Base-by-base conservation (phyloP, 1,140 invertebrate genomes). In the Diabrotica undecimpunctata region DNA sequence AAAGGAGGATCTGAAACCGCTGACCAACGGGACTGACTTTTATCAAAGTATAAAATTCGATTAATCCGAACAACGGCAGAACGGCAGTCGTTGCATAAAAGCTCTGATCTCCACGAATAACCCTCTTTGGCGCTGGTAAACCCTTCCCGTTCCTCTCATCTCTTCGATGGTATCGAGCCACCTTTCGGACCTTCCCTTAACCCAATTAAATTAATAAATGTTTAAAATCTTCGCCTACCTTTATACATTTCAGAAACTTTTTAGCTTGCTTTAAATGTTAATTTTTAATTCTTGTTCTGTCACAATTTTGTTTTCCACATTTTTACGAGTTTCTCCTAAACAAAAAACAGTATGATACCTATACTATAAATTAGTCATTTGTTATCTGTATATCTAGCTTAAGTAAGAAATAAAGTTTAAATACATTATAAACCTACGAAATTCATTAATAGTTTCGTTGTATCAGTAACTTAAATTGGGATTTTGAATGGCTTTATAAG, bases 11-110 rank as follows among this genome's bases (percentile, higher is more conserved):
- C 38, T 54, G 62, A 70, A 70, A 70, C 69, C 69, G 69, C 69
- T 70, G 69, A 70, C 69, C 69, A 69, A 54, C 59, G 59, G 56
- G 63, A 65, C 61, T 67, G 66, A 54, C 69, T 70, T 70, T 70
- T 62, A 68, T 68, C 66, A 70, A 70, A 70, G 69, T 70, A 70
- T 70, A 70, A 70, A 70, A 70, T 70, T 70, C 69, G 69, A 70
- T 70, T 70, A 70, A 70, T 70, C 66, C 65, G 60, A 70, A 66
- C 67, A 68, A 65, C 66, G 62, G 54, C 62, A 37, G 66, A 46
- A 66, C 55, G 55, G n/a, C 39, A 46, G 54, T 11, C 12, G 54
- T 66, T 61, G 59, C 64, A 68, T 70, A 70, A 68, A 70, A 64
- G 69, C 68, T 61, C 67, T 59, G 69, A 70, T 68, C 67, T 70